Evolutionary conservation across 2,113 vertebrate species (phyloP), one percentile per base, ranked within the genome.

Genomic region (Sinocyclocheilus rhinocerous): DNA sequence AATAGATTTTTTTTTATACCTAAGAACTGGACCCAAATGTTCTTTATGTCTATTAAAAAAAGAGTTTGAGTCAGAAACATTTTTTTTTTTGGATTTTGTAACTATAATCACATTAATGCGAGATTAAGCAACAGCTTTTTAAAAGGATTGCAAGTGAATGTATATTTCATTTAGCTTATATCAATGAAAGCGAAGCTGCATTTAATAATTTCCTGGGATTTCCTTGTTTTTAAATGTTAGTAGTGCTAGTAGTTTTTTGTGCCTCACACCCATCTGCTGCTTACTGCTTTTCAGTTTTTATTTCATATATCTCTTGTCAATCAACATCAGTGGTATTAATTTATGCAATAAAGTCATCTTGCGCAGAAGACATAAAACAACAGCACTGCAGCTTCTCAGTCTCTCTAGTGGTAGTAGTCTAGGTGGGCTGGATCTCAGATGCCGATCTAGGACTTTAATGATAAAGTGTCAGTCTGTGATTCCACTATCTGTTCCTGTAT

Each of bases 401-500:
- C 52, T 22, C 20, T 79, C 33, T 39, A 70, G 24, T 87, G 77
- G 36, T 50, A 52, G 85, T 84, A 84, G 85, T 87, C 55, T 65
- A 39, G 79, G 72, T 73, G 36, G 61, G 57, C 45, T 87, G 78
- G 61, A 4, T 89, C 61, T 81, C 82, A 86, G 83, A 76, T 84
- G 91, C 84, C 89, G 90, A 89, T 91, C 90, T 88, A 80, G 88
- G 24, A 78, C 82, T 86, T 81, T 87, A 33, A 20, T 89, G 89
- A 92, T 88, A 88, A 89, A 87, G 87, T 93, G 92, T 90, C 91
- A 86, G n/a, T 29, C 84, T 0, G 52, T 76, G 85, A 76, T 85
- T 75, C 77, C 78, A 77, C 61, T 0, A 80, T 77, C 22, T 83
- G 92, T 92, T 90, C 89, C 87, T 87, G 80, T 87, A 79, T 92